phyloP scores from a whole-genome alignment of 2,797 vertebrate genomes.

The Myotis pilosus region DNA sequence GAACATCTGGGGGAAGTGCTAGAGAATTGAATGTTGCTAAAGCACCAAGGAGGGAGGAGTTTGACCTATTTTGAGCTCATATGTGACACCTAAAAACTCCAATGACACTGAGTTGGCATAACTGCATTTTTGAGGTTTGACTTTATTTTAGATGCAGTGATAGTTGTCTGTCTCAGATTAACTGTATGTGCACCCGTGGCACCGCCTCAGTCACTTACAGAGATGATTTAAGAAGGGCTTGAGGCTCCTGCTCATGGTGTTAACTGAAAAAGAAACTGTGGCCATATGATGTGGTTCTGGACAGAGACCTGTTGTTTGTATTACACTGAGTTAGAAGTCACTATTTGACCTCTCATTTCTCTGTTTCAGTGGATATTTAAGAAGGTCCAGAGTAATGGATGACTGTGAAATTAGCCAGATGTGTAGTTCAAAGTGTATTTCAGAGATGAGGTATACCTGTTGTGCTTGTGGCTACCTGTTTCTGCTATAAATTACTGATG shows the following conservation, averaged over 20 bases:
- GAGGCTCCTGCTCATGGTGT: not conserved
- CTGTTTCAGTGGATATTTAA: not conserved
- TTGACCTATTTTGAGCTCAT: not conserved
- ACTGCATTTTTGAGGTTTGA: not conserved
- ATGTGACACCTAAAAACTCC: not conserved
- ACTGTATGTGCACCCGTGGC: not conserved
- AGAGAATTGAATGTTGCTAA: not conserved
- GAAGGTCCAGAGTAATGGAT: not conserved
- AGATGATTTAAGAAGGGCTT: not conserved
- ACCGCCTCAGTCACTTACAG: not conserved
- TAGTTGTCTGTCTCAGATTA: not conserved
- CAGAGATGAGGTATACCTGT: not conserved
- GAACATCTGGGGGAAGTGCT: slow-evolving; percentile 14
- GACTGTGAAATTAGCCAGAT: not conserved
- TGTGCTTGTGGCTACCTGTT: not conserved
- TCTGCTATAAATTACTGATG: not conserved
- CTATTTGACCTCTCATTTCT: slow-evolving; percentile 1
- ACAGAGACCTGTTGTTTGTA: not conserved
- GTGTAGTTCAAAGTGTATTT: slow-evolving; percentile 5
- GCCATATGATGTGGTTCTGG: not conserved
- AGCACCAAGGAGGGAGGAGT: not conserved
- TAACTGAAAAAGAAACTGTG: not conserved
- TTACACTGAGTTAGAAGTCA: not conserved
- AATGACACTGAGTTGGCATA: not conserved
- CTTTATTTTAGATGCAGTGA: slow-evolving; percentile 5